Evolutionary conservation across 2,888 invertebrate genomes (phyloP).

Genomic region (Patella pellucida): DNA sequence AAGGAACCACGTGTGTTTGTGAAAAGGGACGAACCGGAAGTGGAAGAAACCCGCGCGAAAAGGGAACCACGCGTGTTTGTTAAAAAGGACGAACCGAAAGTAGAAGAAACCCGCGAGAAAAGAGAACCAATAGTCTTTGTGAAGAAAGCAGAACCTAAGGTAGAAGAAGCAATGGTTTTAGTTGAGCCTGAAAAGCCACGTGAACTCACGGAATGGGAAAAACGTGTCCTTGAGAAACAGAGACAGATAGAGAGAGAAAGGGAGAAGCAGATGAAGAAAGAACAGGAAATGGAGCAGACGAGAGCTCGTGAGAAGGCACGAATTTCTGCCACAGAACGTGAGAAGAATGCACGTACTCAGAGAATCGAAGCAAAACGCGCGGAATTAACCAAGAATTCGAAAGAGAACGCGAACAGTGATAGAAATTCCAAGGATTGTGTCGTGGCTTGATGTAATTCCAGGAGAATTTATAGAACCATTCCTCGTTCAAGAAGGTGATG

Average conservation of each 20-base stretch:
- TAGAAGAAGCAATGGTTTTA: not conserved
- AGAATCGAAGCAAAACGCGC: not conserved
- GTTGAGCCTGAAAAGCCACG: not conserved
- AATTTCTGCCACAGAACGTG: not conserved
- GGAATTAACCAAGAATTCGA: not conserved
- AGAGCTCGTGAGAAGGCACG: not conserved
- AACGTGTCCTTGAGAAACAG: conserved; percentile 3
- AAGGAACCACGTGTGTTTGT: not conserved
- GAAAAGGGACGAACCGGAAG: not conserved
- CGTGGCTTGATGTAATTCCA: not conserved
- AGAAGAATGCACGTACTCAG: not conserved
- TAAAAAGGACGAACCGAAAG: too few relatives aligned
- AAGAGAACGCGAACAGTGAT: not conserved
- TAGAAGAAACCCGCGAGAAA: too few relatives aligned
- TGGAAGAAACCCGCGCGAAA: not conserved
- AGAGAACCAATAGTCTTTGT: too few relatives aligned
- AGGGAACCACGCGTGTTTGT: too few relatives aligned
- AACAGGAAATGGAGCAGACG: conserved; percentile 9
- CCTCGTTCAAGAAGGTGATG: too few relatives aligned
- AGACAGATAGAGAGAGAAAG: conserved; percentile 4
- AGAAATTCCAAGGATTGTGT: not conserved
- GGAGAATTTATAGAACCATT: not conserved
- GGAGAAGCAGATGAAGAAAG: not conserved
- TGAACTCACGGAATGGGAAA: conserved; percentile 1
- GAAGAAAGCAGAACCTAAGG: too few relatives aligned